Conservation (phyloP, 2,888 invertebrate species). For the Mantis religiosa region DNA sequence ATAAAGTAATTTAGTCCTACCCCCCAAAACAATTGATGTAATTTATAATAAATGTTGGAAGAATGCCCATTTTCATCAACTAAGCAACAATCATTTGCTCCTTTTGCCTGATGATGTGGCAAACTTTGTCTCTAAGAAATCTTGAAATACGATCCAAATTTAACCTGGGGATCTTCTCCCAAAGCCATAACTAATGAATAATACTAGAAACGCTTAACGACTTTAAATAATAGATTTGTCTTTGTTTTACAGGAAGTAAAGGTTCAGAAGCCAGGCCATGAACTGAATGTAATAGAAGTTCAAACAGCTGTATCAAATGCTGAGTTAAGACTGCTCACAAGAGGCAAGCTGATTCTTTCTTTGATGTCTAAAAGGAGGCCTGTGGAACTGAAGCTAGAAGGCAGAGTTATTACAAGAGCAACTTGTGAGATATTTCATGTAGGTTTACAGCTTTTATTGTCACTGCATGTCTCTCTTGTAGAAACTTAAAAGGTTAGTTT, state of each 20-base stretch:
- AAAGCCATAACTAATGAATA: too few species aligned
- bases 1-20: too few species aligned
- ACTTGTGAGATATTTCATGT: constrained; percentile 80
- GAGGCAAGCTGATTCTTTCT: constrained; percentile 66
- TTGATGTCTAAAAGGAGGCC: constrained; percentile 66
- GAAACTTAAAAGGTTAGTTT: too few species aligned
- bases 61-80: too few species aligned
- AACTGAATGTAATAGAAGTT: constrained; percentile 73
- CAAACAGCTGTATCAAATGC: constrained; percentile 72
- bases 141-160: too few species aligned
- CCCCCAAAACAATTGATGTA: too few species aligned
- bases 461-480: neutral
- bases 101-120: too few species aligned
- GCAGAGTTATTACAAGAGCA: constrained; percentile 67
- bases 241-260: constrained; percentile 52
- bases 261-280: constrained; percentile 69
- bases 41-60: too few species aligned
- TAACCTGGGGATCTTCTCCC: too few species aligned
- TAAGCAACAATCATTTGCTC: too few species aligned
- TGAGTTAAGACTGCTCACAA: constrained; percentile 69
- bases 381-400: constrained; percentile 58
- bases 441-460: neutral
- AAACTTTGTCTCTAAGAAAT: too few species aligned
- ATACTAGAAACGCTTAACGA: too few species aligned
- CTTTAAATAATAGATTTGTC: neutral